Evolutionary conservation across 2,797 vertebrate species (phyloP).

Genomic region (Remorina albescens): DNA sequence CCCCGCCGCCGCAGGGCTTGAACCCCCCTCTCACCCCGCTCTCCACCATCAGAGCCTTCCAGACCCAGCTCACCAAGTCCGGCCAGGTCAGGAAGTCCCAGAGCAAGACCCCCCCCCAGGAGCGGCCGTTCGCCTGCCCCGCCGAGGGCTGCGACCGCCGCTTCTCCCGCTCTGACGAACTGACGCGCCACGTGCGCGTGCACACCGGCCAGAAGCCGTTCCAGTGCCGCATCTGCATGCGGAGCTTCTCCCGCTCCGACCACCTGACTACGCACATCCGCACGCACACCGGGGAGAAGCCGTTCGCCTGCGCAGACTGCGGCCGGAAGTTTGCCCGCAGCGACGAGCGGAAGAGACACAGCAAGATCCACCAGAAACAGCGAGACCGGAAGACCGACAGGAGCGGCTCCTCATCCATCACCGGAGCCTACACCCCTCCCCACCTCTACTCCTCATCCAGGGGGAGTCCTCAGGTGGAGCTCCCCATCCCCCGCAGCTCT

Average conservation of each 20-base stretch:
- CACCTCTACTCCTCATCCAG: slow-evolving; percentile 80
- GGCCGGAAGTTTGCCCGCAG: slow-evolving; percentile 96
- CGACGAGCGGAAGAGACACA: slow-evolving; percentile 95
- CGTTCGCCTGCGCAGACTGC: slow-evolving; percentile 91
- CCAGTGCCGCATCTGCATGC: slow-evolving; percentile 95
- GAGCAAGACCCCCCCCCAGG: slow-evolving; percentile 91
- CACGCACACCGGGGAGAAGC: slow-evolving; percentile 96
- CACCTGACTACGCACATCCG: slow-evolving; percentile 95
- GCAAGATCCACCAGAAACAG: slow-evolving; percentile 95
- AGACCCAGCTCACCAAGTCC: slow-evolving; percentile 81
- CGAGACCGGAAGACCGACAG: slow-evolving; percentile 88
- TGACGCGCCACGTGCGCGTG: slow-evolving; percentile 95
- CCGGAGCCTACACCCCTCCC: slow-evolving; percentile 65
- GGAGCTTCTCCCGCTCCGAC: slow-evolving; percentile 93
- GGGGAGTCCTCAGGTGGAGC: slow-evolving; percentile 88
- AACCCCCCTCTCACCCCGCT: slow-evolving; percentile 90
- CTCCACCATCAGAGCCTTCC: slow-evolving; percentile 95
- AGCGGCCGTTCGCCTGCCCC: slow-evolving; percentile 93
- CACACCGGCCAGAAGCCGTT: slow-evolving; percentile 97
- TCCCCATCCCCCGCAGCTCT: slow-evolving; percentile 88
- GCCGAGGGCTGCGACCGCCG: slow-evolving; percentile 93
- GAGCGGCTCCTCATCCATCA: slow-evolving; percentile 80
- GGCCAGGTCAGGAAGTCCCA: slow-evolving; percentile 90
- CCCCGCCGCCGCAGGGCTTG: slow-evolving; percentile 68
- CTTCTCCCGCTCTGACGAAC: slow-evolving; percentile 95